Evolutionary conservation across 2,888 invertebrate species (phyloP).

Genomic region (Metellina segmentata): DNA sequence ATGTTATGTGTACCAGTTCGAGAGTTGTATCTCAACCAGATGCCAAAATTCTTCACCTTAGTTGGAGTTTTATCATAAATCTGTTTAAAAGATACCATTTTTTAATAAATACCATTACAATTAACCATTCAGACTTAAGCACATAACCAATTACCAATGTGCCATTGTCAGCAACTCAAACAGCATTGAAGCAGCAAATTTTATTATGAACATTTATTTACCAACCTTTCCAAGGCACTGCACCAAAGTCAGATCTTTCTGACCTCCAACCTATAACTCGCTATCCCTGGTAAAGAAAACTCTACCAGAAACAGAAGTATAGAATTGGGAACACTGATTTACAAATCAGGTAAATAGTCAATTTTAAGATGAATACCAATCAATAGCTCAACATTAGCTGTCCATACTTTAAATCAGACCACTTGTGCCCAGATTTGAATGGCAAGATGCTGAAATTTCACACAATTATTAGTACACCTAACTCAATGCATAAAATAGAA

Average conservation of each 20-base stretch:
- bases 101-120: too few species aligned
- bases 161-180: neutral
- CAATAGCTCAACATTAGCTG: neutral
- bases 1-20: constrained; percentile 99
- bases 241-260: neutral
- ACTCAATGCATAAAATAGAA: too few species aligned
- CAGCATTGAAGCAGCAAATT: neutral
- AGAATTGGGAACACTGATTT: neutral
- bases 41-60: constrained; percentile 99
- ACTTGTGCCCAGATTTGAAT: neutral
- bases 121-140: neutral
- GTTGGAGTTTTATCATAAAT: constrained; percentile 93
- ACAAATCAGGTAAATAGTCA: neutral
- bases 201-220: neutral
- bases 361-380: neutral
- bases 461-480: too few species aligned
- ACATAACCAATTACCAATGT: neutral
- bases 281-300: neutral
- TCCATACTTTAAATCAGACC: neutral
- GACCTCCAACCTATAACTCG: neutral
- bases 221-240: neutral
- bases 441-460: too few species aligned
- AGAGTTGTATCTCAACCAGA: constrained; percentile 99
- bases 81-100: constrained; percentile 79
- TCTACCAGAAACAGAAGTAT: neutral